Conservation (phyloP, 2,113 vertebrate genomes). For the Pyxicephalus adspersus region DNA sequence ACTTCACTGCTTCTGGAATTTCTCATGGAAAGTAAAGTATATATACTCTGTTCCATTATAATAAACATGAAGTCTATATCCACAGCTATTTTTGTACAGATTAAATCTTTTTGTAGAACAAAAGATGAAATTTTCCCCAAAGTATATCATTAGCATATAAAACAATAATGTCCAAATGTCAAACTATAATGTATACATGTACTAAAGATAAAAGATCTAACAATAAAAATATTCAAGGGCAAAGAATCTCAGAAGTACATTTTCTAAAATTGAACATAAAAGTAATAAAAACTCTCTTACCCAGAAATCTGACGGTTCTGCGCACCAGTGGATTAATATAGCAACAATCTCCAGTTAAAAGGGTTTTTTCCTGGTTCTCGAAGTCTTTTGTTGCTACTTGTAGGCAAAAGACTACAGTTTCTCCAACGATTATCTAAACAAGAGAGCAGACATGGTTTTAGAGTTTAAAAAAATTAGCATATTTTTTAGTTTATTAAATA, state of each 20-base stretch:
- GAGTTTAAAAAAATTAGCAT: not conserved
- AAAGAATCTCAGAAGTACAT: not conserved
- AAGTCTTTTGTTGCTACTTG: slow-evolving; percentile 96
- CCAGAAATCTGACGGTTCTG: slow-evolving; percentile 93
- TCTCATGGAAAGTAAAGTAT: too few relatives aligned
- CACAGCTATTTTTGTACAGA: too few relatives aligned
- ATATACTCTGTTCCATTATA: too few relatives aligned
- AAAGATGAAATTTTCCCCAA: too few relatives aligned
- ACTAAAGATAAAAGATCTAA: slow-evolving; percentile 1
- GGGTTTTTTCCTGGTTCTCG: slow-evolving; percentile 92
- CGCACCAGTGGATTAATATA: slow-evolving; percentile 96
- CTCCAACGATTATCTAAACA: slow-evolving; percentile 90
- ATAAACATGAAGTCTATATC: too few relatives aligned
- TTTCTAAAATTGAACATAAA: slow-evolving; percentile 54
- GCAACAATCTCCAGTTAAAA: slow-evolving; percentile 96
- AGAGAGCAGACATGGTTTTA: slow-evolving; percentile 55
- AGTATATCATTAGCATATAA: not conserved
- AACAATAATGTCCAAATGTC: not conserved
- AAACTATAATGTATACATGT: not conserved
- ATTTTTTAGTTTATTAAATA: not conserved
- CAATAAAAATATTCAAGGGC: not conserved
- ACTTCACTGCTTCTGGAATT: too few relatives aligned
- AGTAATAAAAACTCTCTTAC: slow-evolving; percentile 73
- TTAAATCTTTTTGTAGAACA: too few relatives aligned
- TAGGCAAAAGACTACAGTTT: slow-evolving; percentile 94